Percentiles rank a stretch among this genome's conserved stretches.
Evolutionary conservation across 1,140 invertebrate genomes (phyloP).

Genomic region (Drosophila ironensis): DNA sequence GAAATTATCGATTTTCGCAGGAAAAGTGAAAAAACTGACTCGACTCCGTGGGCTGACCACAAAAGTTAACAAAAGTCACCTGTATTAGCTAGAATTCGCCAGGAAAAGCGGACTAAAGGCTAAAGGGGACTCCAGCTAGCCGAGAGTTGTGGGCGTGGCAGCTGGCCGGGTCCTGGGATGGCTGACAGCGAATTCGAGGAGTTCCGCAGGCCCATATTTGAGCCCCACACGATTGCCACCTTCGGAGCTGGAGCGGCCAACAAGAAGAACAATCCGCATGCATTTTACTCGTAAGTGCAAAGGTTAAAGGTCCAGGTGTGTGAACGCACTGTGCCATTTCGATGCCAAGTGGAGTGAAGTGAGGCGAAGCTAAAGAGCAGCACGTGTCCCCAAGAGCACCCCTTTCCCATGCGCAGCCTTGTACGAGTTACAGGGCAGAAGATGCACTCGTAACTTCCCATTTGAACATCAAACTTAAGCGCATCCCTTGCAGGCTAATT

Average conservation of each 20-base stretch:
- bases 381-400: slow-evolving; percentile 32
- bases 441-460: no score
- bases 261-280: slow-evolving; percentile 83
- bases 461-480: no score
- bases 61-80: no score
- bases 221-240: slow-evolving; percentile 85
- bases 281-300: slow-evolving; percentile 87
- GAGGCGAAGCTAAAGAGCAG: slow-evolving; percentile 4
- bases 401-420: slow-evolving; percentile 22
- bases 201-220: slow-evolving; percentile 91
- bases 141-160: slow-evolving; percentile 49
- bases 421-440: no score
- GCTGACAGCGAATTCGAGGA: slow-evolving; percentile 96
- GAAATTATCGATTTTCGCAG: slow-evolving; percentile 80
- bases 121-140: slow-evolving; percentile 1
- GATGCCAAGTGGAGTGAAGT: background rate
- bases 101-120: background rate
- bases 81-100: no score
- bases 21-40: slow-evolving; percentile 62
- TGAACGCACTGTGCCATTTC: background rate
- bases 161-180: slow-evolving; percentile 82
- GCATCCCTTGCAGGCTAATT: slow-evolving; percentile 49
- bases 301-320: background rate
- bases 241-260: slow-evolving; percentile 84
- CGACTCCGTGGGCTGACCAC: background rate